phyloP scores from a whole-genome alignment of 2,888 invertebrate species.

The Punctoribates punctum region DNA sequence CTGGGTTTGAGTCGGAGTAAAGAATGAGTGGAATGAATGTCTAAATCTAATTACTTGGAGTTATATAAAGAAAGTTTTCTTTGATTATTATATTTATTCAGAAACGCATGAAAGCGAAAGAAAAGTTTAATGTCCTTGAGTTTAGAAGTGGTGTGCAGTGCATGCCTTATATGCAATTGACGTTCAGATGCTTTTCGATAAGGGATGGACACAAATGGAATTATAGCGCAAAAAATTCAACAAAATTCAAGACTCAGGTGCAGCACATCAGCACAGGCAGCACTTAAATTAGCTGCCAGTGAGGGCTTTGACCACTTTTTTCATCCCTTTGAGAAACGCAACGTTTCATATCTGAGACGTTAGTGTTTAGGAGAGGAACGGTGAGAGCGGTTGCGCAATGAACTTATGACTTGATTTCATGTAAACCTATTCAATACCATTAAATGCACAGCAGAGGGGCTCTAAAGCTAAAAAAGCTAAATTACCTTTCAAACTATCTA shows the following conservation, averaged over 20 bases:
- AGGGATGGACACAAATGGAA: conserved; percentile 35
- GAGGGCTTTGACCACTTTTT: conserved; percentile 37
- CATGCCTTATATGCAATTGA: conserved; percentile 36
- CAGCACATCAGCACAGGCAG: no score
- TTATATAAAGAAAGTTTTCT: conserved; percentile 27
- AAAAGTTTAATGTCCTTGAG: conserved; percentile 32
- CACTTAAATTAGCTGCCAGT: conserved; percentile 27
- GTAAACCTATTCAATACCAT: conserved; percentile 27
- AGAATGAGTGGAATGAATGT: background rate
- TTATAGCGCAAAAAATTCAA: background rate
- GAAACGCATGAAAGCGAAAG: conserved; percentile 29
- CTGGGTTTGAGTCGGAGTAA: background rate
- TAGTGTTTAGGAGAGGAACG: no score
- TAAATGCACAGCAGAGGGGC: conserved; percentile 24
- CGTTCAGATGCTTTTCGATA: conserved; percentile 35
- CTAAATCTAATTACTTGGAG: conserved; percentile 23
- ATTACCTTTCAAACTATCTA: conserved; percentile 11
- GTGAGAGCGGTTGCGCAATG: conserved; percentile 29
- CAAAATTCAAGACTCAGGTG: conserved; percentile 7
- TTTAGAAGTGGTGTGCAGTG: background rate
- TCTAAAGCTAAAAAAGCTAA: conserved; percentile 17
- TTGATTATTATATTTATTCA: conserved; percentile 34
- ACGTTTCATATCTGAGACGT: conserved; percentile 14
- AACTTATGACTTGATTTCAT: conserved; percentile 21
- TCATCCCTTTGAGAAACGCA: conserved; percentile 34